Conservation (phyloP, 1,140 invertebrate species). For the Saccostrea glomerata region DNA sequence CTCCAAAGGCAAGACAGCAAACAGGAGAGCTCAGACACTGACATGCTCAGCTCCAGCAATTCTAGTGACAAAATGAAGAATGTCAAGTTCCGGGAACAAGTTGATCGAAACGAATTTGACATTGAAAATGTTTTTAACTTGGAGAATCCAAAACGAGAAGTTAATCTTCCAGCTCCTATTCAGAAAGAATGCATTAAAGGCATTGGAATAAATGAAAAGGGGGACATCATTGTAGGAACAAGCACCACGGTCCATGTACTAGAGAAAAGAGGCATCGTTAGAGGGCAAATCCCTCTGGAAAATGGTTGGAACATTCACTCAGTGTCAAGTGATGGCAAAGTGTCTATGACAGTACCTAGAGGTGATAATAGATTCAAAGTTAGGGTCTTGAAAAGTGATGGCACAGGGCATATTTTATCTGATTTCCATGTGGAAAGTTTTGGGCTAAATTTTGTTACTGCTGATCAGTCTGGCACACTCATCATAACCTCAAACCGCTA, state of each 20-base stretch:
- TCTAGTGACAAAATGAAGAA: conserved; percentile 60
- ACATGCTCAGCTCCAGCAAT: conserved; percentile 66
- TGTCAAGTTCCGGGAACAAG: conserved; percentile 63
- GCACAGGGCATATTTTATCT: conserved; percentile 64
- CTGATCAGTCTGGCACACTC: conserved; percentile 63
- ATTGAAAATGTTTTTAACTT: conserved; percentile 65
- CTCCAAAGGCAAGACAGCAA: conserved; percentile 39
- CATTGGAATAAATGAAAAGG: conserved; percentile 68
- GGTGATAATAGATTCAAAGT: conserved; percentile 74
- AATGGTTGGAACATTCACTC: conserved; percentile 71
- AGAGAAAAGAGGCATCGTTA: conserved; percentile 72
- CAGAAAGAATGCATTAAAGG: conserved; percentile 72
- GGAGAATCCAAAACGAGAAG: conserved; percentile 63
- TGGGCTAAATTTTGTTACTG: conserved; percentile 71
- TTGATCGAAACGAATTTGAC: conserved; percentile 58
- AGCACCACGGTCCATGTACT: conserved; percentile 68
- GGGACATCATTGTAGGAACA: conserved; percentile 72
- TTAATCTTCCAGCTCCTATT: conserved; percentile 65
- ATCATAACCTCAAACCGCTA: conserved; percentile 72
- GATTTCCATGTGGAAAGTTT: conserved; percentile 72
- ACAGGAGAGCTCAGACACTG: conserved; percentile 45
- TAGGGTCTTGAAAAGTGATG: conserved; percentile 68
- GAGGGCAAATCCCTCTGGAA: conserved; percentile 68
- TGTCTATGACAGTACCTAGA: conserved; percentile 67
- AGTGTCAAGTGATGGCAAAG: conserved; percentile 72